Evolutionary conservation across 1,140 invertebrate genomes (phyloP).

Genomic region (Caenorhabditis latens): DNA sequence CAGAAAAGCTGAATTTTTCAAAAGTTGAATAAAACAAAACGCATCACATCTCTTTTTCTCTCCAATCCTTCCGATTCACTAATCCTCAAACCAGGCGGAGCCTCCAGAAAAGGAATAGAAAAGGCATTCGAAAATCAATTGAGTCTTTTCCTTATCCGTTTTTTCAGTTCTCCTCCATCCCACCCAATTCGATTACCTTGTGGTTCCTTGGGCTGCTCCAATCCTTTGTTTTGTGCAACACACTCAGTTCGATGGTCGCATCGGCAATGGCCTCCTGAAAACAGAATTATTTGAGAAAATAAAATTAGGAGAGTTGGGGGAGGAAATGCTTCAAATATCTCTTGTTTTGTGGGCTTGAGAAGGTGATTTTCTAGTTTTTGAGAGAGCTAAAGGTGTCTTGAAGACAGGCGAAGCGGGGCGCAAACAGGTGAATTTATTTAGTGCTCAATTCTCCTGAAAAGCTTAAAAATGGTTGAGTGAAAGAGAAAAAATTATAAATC

Average conservation of each 20-base stretch:
- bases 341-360: neutral
- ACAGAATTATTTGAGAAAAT: neutral
- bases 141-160: constrained; percentile 15
- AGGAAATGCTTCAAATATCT: neutral
- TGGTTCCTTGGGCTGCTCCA: constrained; percentile 61
- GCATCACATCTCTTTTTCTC: too few species aligned
- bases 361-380: too few species aligned
- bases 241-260: constrained; percentile 63
- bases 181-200: constrained; percentile 45
- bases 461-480: neutral
- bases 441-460: neutral
- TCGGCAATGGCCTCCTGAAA: constrained; percentile 65
- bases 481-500: constrained; percentile 38
- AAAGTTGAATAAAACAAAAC: too few species aligned
- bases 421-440: constrained; percentile 16
- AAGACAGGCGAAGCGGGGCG: neutral
- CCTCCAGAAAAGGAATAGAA: neutral
- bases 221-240: constrained; percentile 63
- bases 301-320: neutral
- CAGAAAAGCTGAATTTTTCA: too few species aligned
- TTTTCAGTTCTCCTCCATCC: constrained; percentile 18
- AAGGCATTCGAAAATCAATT: constrained; percentile 37
- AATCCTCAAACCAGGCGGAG: neutral
- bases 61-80: neutral
- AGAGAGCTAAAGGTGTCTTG: neutral